Evolutionary conservation across 2,797 vertebrate genomes (phyloP), one percentile per base, ranked within the genome.

Genomic region (Pelobates cultripes): DNA sequence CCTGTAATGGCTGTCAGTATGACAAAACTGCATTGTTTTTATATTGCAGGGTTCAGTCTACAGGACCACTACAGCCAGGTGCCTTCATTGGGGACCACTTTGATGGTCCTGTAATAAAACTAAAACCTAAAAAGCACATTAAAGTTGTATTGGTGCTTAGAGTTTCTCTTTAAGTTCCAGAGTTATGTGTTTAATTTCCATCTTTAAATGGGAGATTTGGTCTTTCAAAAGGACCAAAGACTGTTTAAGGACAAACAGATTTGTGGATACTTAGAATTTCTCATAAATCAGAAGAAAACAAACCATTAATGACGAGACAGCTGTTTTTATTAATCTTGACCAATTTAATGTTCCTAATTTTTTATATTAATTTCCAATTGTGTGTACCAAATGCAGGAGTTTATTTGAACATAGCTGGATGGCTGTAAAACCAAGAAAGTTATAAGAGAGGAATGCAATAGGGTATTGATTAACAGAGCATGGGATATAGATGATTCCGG

Each of bases 321-420:
- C 64, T 86, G 69, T 88, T 76, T 87, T 73, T 15, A 82, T 80
- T 81, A 80, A 68, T 85, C 75, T 72, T 66, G 14, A 75, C 83
- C 86, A 60, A 84, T 88, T 69, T 86, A 69, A 85, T 86, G 85
- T 86, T 84, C 47, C 79, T 15, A 86, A 85, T 78, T 67, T 60
- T 82, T 88, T 85, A 51, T 51, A 82, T 81, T 88, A 84, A 60
- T 40, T 80, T 44, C 79, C 67, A 86, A 67, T 68, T 68, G 43
- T 73, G 74, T 75, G 45, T 74, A 70, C 55, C 71, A 64, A 68
- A 77, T 74, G 64, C 42, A 51, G 75, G 53, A 63, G 75, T 69
- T 68, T 42, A 47, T 73, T 55, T 63, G 45, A 55, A 53, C 45
- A 73, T 53, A 4, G 40, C 28, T 55, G 10, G 14, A 63, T 45